These are phyloP conservation scores for Bugulina stolonifera DNA, from an alignment of 2,888 invertebrate species.

Conservation along the genomic window DNA sequence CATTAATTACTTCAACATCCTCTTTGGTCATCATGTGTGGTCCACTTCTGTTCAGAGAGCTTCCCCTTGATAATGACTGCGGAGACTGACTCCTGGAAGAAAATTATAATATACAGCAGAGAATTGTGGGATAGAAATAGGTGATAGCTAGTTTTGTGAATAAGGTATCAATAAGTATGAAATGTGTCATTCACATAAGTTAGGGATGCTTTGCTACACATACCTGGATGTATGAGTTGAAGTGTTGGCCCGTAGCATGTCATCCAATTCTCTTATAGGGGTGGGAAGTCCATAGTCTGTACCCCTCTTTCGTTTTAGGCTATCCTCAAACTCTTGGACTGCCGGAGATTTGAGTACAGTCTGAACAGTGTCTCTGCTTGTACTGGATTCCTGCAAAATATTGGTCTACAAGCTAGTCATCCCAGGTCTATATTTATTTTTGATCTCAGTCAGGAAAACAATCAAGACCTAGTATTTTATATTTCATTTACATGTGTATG, in stretches of 20 bases:
- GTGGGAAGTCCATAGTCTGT: constrained; percentile 20
- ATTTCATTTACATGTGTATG: too few species aligned
- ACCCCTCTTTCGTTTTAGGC: not conserved
- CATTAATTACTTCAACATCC: not conserved
- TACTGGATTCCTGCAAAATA: constrained; percentile 10
- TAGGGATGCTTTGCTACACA: too few species aligned
- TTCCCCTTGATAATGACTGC: not conserved
- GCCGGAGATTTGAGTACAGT: constrained; percentile 4
- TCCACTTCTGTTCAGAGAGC: constrained; percentile 1
- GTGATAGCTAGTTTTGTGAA: too few species aligned
- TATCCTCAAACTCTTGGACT: constrained; percentile 15
- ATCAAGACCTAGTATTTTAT: too few species aligned
- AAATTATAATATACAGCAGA: too few species aligned
- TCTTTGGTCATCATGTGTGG: not conserved
- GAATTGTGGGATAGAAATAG: too few species aligned
- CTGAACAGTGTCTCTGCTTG: constrained; percentile 2
- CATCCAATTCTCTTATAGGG: constrained; percentile 26
- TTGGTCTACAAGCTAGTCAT: too few species aligned
- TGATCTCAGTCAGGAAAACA: too few species aligned
- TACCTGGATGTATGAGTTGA: constrained; percentile 23
- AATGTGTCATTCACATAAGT: too few species aligned
- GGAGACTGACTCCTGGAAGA: constrained; percentile 15
- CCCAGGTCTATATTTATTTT: too few species aligned
- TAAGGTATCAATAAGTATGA: too few species aligned
- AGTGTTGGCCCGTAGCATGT: constrained; percentile 24